Conservation (phyloP, 2,113 vertebrate species). For the Paralichthys olivaceus region DNA sequence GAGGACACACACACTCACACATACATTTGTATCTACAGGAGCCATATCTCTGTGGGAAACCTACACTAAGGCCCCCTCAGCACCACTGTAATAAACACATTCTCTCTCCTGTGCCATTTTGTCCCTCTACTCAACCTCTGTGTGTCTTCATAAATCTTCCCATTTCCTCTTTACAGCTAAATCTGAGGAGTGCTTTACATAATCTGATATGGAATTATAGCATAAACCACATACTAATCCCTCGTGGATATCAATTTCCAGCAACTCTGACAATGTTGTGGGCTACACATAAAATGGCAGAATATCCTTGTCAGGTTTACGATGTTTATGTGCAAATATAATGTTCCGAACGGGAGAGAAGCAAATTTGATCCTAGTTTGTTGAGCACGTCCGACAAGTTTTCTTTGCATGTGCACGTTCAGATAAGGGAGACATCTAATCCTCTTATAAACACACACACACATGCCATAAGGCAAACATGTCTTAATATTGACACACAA, state of each 20-base stretch:
- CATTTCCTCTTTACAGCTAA: slow-evolving; percentile 24
- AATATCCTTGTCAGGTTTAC: background rate
- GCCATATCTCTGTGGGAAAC: background rate
- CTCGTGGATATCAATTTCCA: slow-evolving; percentile 37
- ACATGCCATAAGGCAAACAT: background rate
- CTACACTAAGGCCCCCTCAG: too few relatives aligned
- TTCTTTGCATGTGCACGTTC: background rate
- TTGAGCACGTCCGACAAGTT: background rate
- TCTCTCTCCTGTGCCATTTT: slow-evolving; percentile 2
- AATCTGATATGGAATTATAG: slow-evolving; percentile 61
- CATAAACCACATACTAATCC: slow-evolving; percentile 56
- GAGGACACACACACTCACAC: too few relatives aligned
- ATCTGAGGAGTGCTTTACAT: slow-evolving; percentile 62
- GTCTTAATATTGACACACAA: background rate
- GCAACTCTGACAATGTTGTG: slow-evolving; percentile 1
- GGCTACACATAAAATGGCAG: background rate
- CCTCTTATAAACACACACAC: slow-evolving; percentile 53
- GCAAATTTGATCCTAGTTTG: background rate
- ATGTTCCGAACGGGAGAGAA: background rate
- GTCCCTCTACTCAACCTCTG: background rate
- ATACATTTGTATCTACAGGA: background rate
- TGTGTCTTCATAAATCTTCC: slow-evolving; percentile 24
- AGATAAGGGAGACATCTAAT: slow-evolving; percentile 56
- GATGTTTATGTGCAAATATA: slow-evolving; percentile 10
- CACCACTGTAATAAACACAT: background rate